Percentiles rank a stretch among this genome's conserved stretches.
These are phyloP conservation scores for Thalpophila matura DNA, from an alignment of 2,888 invertebrate genomes.

Conservation along the genomic window DNA sequence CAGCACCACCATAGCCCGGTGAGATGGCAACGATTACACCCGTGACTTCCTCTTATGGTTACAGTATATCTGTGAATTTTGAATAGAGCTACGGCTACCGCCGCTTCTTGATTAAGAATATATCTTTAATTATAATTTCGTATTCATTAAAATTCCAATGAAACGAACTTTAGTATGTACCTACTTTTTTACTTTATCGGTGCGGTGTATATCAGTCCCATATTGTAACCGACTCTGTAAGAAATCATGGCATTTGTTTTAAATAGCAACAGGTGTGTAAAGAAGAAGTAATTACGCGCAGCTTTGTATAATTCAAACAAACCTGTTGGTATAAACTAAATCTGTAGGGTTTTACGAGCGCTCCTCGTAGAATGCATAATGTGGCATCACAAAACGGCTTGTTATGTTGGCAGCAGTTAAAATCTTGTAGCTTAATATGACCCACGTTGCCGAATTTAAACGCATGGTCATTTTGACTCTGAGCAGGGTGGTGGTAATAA, in stretches of 20 bases:
- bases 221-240: not conserved
- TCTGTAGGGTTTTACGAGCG: slow-evolving; percentile 66
- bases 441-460: slow-evolving; percentile 12
- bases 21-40: slow-evolving; percentile 85
- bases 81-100: slow-evolving; percentile 82
- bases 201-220: not conserved
- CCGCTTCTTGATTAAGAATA: slow-evolving; percentile 57
- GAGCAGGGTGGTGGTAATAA: slow-evolving; percentile 21
- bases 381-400: slow-evolving; percentile 65
- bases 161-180: not conserved
- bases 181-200: not conserved
- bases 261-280: slow-evolving; percentile 18
- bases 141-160: slow-evolving; percentile 24
- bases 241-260: slow-evolving; percentile 9
- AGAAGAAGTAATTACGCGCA: slow-evolving; percentile 16
- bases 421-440: slow-evolving; percentile 5
- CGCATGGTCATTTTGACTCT: slow-evolving; percentile 4
- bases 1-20: slow-evolving; percentile 74
- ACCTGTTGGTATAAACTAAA: slow-evolving; percentile 70
- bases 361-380: slow-evolving; percentile 73
- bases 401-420: slow-evolving; percentile 52
- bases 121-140: slow-evolving; percentile 31
- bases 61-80: slow-evolving; percentile 82
- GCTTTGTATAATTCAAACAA: slow-evolving; percentile 70
- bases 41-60: slow-evolving; percentile 86